phyloP scores from a whole-genome alignment of 2,888 invertebrate species.

The Nezara viridula region DNA sequence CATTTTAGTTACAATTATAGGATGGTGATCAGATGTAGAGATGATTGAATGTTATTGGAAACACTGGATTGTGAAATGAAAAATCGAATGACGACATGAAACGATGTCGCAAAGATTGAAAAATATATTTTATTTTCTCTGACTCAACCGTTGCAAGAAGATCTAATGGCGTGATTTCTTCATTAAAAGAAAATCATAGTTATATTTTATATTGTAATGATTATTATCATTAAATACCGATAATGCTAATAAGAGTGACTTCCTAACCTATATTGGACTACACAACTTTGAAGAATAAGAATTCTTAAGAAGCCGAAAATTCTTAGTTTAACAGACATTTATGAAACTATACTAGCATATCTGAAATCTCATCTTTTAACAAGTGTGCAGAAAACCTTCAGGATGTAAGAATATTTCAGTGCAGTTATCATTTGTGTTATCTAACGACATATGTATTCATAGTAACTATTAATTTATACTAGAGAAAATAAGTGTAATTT shows the following conservation, averaged over 20 bases:
- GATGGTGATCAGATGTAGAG: not conserved
- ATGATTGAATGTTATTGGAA: not conserved
- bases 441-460: too few relatives aligned
- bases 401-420: too few relatives aligned
- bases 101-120: slow-evolving; percentile 2
- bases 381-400: too few relatives aligned
- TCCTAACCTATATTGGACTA: not conserved
- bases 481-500: too few relatives aligned
- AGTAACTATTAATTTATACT: too few relatives aligned
- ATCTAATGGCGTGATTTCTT: not conserved
- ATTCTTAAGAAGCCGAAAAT: not conserved
- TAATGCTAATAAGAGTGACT: not conserved
- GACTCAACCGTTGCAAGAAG: not conserved
- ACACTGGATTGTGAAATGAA: not conserved
- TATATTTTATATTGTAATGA: not conserved
- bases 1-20: not conserved
- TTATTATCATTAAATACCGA: not conserved
- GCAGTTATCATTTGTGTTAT: too few relatives aligned
- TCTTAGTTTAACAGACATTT: not conserved
- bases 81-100: not conserved
- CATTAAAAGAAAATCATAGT: not conserved
- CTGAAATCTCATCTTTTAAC: too few relatives aligned
- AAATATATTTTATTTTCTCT: slow-evolving; percentile 3
- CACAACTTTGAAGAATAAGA: not conserved
- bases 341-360: too few relatives aligned